Conservation (phyloP, 2,797 vertebrate species). For the Hoplostethus atlanticus region DNA sequence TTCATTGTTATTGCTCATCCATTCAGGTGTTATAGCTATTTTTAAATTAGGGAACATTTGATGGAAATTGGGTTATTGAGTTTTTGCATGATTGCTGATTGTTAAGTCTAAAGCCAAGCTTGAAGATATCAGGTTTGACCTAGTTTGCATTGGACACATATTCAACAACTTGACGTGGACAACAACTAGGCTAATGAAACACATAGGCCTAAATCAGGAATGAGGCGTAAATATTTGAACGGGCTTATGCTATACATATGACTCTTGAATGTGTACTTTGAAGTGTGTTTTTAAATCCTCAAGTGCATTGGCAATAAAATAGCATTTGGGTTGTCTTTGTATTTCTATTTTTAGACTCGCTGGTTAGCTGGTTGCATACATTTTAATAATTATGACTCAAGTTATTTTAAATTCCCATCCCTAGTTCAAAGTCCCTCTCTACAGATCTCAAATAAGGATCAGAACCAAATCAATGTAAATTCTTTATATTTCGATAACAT, state of each 20-base stretch:
- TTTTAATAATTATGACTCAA: not conserved
- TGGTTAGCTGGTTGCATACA: not conserved
- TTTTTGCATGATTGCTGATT: conserved; percentile 4
- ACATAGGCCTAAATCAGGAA: not conserved
- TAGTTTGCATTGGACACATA: not conserved
- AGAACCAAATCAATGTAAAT: too few relatives aligned
- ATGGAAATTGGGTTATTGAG: conserved; percentile 14
- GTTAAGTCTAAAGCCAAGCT: not conserved
- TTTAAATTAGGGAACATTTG: conserved; percentile 45
- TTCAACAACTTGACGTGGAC: not conserved
- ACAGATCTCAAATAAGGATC: too few relatives aligned
- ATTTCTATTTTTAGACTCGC: not conserved
- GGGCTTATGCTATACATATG: not conserved
- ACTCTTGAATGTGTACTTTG: conserved; percentile 2
- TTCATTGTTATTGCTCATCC: conserved; percentile 58
- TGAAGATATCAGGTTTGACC: not conserved
- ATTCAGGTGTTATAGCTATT: conserved; percentile 62
- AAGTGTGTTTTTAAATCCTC: not conserved
- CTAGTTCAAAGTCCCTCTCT: not conserved
- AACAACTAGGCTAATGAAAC: not conserved
- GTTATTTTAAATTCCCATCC: not conserved
- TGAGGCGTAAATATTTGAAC: conserved; percentile 14
- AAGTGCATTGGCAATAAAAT: not conserved
- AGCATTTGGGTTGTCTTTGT: not conserved
- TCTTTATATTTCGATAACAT: too few relatives aligned